phyloP scores from a whole-genome alignment of 2,113 vertebrate species.

The Lepus timidus region DNA sequence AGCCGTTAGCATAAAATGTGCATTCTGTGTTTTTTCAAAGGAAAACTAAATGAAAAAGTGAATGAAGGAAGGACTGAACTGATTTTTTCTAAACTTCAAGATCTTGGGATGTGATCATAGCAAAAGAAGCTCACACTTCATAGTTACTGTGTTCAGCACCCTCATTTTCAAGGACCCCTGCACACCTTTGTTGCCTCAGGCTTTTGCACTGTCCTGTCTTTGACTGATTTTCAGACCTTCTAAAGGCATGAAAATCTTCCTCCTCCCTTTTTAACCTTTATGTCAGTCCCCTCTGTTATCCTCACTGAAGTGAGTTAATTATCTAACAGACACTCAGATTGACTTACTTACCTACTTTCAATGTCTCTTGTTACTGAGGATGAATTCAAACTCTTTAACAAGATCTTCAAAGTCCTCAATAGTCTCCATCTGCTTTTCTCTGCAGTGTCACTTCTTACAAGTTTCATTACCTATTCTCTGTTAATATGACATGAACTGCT shows the following conservation, averaged over 20 bases:
- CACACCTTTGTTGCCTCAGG: not conserved
- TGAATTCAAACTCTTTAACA: not conserved
- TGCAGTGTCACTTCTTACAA: not conserved
- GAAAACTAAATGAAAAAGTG: not conserved
- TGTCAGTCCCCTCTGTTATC: not conserved
- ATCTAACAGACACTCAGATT: not conserved
- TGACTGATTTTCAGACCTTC: not conserved
- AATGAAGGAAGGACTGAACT: not conserved
- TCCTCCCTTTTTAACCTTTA: not conserved
- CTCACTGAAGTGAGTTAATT: not conserved
- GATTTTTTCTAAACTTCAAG: not conserved
- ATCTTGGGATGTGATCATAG: not conserved
- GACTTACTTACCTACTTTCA: not conserved
- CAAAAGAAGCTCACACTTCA: not conserved
- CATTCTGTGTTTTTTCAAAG: not conserved
- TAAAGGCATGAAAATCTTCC: not conserved
- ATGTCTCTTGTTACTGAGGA: not conserved
- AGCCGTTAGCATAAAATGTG: not conserved
- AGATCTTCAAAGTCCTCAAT: not conserved
- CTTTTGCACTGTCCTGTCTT: not conserved
- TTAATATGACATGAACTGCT: not conserved
- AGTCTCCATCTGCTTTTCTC: not conserved
- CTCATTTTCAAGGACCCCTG: not conserved
- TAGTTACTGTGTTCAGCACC: not conserved
- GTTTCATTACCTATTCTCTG: not conserved